Conservation (phyloP, 2,113 vertebrate species). For the Grus americana region DNA sequence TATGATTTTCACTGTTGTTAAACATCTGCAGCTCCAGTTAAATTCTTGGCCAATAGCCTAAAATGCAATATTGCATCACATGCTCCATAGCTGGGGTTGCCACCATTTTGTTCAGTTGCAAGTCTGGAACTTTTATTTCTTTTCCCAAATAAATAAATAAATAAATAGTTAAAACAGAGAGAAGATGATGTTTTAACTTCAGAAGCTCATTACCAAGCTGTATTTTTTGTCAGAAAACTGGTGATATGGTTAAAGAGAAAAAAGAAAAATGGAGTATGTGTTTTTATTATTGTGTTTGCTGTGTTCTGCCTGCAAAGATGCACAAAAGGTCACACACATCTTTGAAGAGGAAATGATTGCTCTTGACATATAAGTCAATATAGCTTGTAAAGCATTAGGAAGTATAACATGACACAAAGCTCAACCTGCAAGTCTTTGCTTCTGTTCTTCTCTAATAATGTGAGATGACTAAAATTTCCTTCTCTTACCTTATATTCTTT, state of each 20-base stretch:
- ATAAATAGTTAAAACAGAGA: not conserved
- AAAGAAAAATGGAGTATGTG: not conserved
- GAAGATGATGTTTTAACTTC: not conserved
- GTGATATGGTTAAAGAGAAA: not conserved
- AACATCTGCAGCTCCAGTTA: not conserved
- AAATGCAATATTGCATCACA: not conserved
- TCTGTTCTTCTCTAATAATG: not conserved
- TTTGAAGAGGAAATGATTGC: constrained; percentile 17
- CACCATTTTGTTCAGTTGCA: not conserved
- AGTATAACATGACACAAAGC: not conserved
- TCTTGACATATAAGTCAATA: constrained; percentile 38
- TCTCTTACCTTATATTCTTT: not conserved
- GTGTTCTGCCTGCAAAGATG: not conserved
- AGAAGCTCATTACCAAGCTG: not conserved
- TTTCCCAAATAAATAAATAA: not conserved
- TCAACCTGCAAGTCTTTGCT: not conserved
- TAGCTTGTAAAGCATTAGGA: not conserved
- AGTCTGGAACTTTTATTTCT: not conserved
- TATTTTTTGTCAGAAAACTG: not conserved
- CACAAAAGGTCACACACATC: not conserved
- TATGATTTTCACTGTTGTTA: not conserved
- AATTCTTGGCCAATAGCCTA: not conserved
- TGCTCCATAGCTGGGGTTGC: not conserved
- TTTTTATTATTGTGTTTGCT: not conserved
- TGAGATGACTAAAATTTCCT: not conserved